Evolutionary conservation across 2,888 invertebrate genomes (phyloP).

Genomic region (Bugula neritina): DNA sequence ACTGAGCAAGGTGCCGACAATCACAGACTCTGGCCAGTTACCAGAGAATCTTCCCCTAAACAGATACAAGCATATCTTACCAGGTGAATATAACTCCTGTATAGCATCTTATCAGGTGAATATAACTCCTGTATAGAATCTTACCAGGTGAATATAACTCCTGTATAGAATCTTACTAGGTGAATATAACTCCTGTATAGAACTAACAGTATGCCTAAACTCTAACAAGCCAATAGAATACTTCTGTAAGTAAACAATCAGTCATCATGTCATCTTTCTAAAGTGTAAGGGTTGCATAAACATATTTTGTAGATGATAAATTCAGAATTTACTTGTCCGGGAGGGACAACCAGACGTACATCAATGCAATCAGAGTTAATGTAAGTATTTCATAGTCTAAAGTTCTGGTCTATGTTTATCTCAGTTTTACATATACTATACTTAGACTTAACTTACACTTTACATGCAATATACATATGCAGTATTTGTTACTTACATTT

Average conservation of each 20-base stretch:
- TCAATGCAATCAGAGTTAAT: slow-evolving; percentile 15
- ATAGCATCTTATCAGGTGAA: neutral
- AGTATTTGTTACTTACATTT: no score
- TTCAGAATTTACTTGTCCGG: slow-evolving; percentile 2
- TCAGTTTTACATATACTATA: no score
- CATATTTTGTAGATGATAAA: slow-evolving; percentile 22
- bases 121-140: no score
- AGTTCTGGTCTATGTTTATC: no score
- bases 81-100: neutral
- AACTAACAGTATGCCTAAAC: no score
- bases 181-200: no score
- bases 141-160: neutral
- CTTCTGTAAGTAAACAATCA: no score
- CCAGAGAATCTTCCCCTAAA: neutral
- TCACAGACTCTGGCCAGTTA: neutral
- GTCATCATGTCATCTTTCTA: no score
- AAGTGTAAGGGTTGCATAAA: no score
- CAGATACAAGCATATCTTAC: neutral
- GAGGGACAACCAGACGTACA: slow-evolving; percentile 1
- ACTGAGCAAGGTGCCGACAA: neutral
- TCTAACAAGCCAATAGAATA: no score
- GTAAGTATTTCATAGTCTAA: slow-evolving; percentile 2
- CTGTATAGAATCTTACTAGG: neutral
- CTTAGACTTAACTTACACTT: no score
- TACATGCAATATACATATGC: no score